Conservation (phyloP, 1,140 invertebrate species). For the Rhopalosiphum maidis region DNA sequence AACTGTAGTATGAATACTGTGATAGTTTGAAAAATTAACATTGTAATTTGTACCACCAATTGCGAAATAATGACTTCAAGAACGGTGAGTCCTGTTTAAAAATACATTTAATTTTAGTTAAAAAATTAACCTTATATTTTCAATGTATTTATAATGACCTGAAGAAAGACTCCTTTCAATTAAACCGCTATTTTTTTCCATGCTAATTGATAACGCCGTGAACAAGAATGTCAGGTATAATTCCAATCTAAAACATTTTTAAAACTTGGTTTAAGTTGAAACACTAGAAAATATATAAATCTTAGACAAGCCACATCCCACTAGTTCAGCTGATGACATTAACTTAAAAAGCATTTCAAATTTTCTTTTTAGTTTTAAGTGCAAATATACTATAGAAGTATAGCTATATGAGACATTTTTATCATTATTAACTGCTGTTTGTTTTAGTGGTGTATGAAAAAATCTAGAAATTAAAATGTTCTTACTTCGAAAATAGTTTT, state of each 20-base stretch:
- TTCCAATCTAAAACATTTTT: slow-evolving; percentile 58
- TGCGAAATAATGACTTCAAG: slow-evolving; percentile 83
- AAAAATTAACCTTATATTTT: not conserved
- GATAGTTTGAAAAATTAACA: slow-evolving; percentile 79
- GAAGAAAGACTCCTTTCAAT: slow-evolving; percentile 60
- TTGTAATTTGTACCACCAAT: slow-evolving; percentile 78
- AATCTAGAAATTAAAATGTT: not conserved
- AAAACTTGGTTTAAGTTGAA: not conserved
- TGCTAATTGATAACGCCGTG: slow-evolving; percentile 59
- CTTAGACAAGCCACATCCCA: not conserved
- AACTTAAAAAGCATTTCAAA: not conserved
- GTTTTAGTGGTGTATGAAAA: not conserved
- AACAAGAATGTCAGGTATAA: slow-evolving; percentile 60
- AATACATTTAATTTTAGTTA: not conserved
- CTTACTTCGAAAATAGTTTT: not conserved
- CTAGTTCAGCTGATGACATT: not conserved
- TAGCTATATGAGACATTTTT: not conserved
- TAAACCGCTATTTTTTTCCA: slow-evolving; percentile 60
- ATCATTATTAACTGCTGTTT: no score
- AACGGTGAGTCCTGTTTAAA: slow-evolving; percentile 74
- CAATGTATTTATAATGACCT: slow-evolving; percentile 50
- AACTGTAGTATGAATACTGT: slow-evolving; percentile 77
- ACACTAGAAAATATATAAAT: not conserved
- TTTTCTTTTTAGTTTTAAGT: not conserved
- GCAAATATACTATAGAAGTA: not conserved